A percentile compares a stretch with the other conserved stretches of the same genome.
Conservation (phyloP, 1,140 invertebrate genomes). For the Heliothis subflexa region DNA sequence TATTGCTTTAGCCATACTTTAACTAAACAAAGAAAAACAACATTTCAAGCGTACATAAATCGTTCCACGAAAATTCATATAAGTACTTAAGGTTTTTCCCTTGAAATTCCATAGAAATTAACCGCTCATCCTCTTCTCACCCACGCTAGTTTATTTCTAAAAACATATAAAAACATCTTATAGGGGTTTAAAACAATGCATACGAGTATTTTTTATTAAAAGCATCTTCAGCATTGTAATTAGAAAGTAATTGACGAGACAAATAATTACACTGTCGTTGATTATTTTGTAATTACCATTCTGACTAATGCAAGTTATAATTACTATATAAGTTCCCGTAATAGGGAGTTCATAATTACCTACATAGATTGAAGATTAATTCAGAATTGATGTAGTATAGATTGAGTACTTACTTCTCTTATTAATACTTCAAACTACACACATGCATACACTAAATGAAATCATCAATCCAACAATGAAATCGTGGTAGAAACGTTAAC, state of each 20-base stretch:
- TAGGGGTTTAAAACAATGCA: too few species aligned
- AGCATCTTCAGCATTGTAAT: neutral
- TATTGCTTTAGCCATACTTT: too few species aligned
- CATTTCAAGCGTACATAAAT: too few species aligned
- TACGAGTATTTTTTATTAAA: neutral
- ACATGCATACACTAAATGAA: neutral
- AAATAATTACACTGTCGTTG: neutral
- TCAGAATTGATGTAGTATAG: neutral
- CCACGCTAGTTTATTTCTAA: too few species aligned
- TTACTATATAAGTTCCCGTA: slow-evolving; percentile 6
- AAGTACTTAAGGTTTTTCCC: too few species aligned
- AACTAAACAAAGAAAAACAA: too few species aligned
- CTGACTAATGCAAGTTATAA: neutral
- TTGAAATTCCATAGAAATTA: too few species aligned
- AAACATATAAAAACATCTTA: too few species aligned
- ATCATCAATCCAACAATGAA: too few species aligned
- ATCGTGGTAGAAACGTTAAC: too few species aligned
- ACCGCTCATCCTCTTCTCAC: too few species aligned
- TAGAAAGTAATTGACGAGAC: neutral
- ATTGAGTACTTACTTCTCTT: neutral
- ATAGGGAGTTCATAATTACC: neutral
- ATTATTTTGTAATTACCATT: slow-evolving; percentile 3
- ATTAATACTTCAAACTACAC: neutral
- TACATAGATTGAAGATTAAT: neutral
- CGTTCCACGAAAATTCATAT: too few species aligned